Percentiles rank a stretch among this genome's conserved stretches.
phyloP scores from a whole-genome alignment of 2,888 invertebrate genomes.

The Lysandra bellargus region DNA sequence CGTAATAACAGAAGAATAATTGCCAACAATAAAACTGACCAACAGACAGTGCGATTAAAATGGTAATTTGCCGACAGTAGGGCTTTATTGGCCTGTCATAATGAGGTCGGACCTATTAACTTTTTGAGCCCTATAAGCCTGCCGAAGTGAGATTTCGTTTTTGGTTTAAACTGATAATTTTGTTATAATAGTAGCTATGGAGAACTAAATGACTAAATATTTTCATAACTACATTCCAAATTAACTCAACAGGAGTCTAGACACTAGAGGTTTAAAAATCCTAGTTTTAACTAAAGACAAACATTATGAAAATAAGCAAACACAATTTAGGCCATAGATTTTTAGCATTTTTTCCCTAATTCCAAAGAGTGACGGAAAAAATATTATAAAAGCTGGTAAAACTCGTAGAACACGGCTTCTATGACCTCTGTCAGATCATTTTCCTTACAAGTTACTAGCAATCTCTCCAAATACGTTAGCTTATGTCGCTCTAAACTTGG shows the following conservation, averaged over 20 bases:
- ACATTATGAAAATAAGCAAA: too few species aligned
- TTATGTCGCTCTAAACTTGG: background rate
- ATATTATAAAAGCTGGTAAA: background rate
- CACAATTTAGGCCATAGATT: too few species aligned
- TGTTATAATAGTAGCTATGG: background rate
- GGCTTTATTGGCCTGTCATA: slow-evolving; percentile 8
- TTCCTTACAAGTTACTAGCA: background rate
- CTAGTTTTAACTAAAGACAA: too few species aligned
- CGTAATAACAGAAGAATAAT: slow-evolving; percentile 15
- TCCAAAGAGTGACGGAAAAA: background rate
- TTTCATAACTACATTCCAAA: too few species aligned
- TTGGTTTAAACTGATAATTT: background rate
- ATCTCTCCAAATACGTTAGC: background rate
- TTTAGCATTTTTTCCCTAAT: background rate
- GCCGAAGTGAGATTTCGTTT: background rate
- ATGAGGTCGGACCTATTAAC: slow-evolving; percentile 16
- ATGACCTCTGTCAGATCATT: background rate
- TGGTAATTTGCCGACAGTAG: background rate
- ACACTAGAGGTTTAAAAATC: too few species aligned
- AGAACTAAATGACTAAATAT: background rate
- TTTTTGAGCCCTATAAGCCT: background rate
- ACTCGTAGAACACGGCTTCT: background rate
- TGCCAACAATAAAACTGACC: slow-evolving; percentile 14
- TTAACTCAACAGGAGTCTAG: too few species aligned
- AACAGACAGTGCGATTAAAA: slow-evolving; percentile 11